phyloP scores from a whole-genome alignment of 1,140 invertebrate species.

The Campoletis sonorensis region DNA sequence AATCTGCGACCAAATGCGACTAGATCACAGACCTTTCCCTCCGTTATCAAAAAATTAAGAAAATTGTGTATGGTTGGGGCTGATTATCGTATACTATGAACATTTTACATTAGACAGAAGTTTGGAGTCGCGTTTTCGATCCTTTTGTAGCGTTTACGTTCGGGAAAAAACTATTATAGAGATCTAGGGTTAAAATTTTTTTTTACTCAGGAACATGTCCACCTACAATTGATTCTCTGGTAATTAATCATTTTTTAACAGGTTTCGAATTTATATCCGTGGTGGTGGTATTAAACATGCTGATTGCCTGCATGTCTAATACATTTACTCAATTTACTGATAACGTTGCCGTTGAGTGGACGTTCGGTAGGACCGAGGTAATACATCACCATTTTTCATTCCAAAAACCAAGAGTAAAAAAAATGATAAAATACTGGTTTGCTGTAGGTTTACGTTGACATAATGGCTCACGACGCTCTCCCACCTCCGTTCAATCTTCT shows the following conservation, averaged over 20 bases:
- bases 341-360: constrained; percentile 80
- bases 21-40: no score
- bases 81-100: no score
- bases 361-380: constrained; percentile 78
- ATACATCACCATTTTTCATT: constrained; percentile 8
- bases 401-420: no score
- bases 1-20: no score
- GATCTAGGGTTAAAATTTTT: no score
- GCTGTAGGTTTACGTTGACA: constrained; percentile 77
- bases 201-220: no score
- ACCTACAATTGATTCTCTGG: background rate
- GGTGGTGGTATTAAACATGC: constrained; percentile 86
- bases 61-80: no score
- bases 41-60: no score
- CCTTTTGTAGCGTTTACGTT: no score
- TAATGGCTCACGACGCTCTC: constrained; percentile 77
- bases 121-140: no score
- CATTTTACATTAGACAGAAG: no score
- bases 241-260: constrained; percentile 54
- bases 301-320: constrained; percentile 87
- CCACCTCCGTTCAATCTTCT: constrained; percentile 79
- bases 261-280: constrained; percentile 83
- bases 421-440: background rate
- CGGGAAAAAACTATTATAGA: no score
- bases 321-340: constrained; percentile 83